A percentile compares a stretch with the other conserved stretches of the same genome.
Evolutionary conservation across 2,797 vertebrate genomes (phyloP).

Genomic region (Sylvia borin): DNA sequence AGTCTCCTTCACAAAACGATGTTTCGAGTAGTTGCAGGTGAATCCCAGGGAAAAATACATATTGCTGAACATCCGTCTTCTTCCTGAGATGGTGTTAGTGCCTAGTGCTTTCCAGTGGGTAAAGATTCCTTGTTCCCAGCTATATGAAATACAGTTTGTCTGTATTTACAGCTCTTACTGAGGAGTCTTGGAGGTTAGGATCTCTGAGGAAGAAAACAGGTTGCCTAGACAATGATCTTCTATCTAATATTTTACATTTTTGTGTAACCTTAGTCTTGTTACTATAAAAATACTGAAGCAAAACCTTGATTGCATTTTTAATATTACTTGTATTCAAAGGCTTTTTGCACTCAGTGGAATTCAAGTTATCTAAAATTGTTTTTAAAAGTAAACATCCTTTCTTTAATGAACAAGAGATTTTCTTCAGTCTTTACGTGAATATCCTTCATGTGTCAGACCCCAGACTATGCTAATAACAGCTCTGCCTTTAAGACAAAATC

Average conservation of each 20-base stretch:
- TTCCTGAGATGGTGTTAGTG: not conserved
- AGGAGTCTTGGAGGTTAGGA: not conserved
- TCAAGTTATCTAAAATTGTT: not conserved
- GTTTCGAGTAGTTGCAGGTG: not conserved
- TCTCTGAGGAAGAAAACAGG: not conserved
- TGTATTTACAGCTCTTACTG: not conserved
- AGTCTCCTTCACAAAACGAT: not conserved
- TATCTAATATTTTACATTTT: not conserved
- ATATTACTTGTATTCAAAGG: not conserved
- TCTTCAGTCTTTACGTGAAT: not conserved
- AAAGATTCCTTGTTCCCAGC: not conserved
- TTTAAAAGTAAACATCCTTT: not conserved
- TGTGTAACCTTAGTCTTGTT: not conserved
- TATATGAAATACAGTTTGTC: not conserved
- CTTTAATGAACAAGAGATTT: not conserved
- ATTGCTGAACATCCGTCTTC: fast-evolving
- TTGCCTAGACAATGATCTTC: not conserved
- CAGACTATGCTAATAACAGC: not conserved
- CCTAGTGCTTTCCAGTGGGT: not conserved
- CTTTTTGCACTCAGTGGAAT: not conserved
- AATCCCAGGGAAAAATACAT: not conserved
- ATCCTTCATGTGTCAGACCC: not conserved
- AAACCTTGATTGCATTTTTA: not conserved
- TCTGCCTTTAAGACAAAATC: not conserved
- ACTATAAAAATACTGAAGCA: not conserved